Percentiles rank a stretch among this genome's conserved stretches.
phyloP scores from a whole-genome alignment of 2,113 vertebrate genomes.

The Pelodiscus sinensis region DNA sequence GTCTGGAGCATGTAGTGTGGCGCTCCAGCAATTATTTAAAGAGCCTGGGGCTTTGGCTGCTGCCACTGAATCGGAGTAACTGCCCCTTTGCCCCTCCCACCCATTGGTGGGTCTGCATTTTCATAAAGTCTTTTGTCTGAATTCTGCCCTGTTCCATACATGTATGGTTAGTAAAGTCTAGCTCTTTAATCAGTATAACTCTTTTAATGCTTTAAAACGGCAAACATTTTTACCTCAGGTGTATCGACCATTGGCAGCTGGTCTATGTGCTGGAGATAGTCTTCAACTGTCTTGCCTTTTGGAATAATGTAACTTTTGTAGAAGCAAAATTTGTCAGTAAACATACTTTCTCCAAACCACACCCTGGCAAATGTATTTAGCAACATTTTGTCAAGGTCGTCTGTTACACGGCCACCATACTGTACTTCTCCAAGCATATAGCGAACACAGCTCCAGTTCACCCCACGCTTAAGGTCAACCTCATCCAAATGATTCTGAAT shows the following conservation, averaged over 20 bases:
- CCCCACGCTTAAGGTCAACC: constrained; percentile 74
- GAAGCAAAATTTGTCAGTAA: constrained; percentile 82
- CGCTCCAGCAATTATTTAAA: no score
- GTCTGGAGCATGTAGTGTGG: no score
- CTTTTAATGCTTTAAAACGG: neutral
- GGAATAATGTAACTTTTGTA: constrained; percentile 83
- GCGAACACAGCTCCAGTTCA: constrained; percentile 85
- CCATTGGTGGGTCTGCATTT: neutral
- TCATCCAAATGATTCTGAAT: constrained; percentile 86
- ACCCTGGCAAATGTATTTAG: constrained; percentile 84
- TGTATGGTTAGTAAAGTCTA: neutral
- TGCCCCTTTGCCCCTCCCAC: no score
- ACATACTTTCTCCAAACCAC: constrained; percentile 87
- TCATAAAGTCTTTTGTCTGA: neutral
- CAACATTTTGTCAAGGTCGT: constrained; percentile 85
- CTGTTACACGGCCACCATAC: constrained; percentile 86
- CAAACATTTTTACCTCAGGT: constrained; percentile 79
- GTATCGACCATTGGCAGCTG: constrained; percentile 81
- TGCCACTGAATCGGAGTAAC: no score
- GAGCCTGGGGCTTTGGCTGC: no score
- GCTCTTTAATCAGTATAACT: neutral
- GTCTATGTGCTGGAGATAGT: constrained; percentile 84
- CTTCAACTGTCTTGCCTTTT: constrained; percentile 76
- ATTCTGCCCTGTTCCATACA: neutral
- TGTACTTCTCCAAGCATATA: constrained; percentile 90